Evolutionary conservation across 2,888 invertebrate genomes (phyloP), one percentile per base, ranked within the genome.

Genomic region (Hirudinaria manillensis): DNA sequence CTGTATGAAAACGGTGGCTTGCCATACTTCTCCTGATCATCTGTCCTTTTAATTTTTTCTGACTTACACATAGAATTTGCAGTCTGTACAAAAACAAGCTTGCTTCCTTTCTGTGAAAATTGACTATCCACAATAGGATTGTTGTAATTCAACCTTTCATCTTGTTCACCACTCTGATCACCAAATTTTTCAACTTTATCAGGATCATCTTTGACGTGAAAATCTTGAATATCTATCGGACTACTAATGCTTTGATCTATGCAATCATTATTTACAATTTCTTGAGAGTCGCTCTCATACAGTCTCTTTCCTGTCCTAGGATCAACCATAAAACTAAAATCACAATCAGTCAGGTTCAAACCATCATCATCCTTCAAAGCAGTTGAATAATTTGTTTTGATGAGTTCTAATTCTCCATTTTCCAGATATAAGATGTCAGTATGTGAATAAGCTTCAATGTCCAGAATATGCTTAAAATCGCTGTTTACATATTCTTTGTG

Each of bases 1-100:
- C 95, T 95, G 86, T 98, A 98, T 21, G 97, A 97, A 86, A 96
- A 98, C 3, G 94, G 93, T 6, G 98, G 98, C 86, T 98, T 98
- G 68, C 51, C 68, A 45, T 21, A 38, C n/a, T 71, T 75, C 10
- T 72, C 56, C 38, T 29, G 16, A 45, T 45, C 16, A 65, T 74
- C 74, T 29, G 29, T n/a, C 24, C n/a, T 29, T 53, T 38, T 38
- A 27, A 29, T 21, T 66, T 61, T 21, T 24, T 27, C n/a, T 19
- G 80, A 80, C 77, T 82, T 83, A 55, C 72, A 0, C 66, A 74
- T 27, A n/a, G 70, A 10, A 70, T 70, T 67, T 76, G 29, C 56
- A 45, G 53, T 75, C 53, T 75, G 70, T 38, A 75, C 65, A 3
- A 67, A 66, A 27, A 74, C 72, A 45, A 75, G 76, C 34, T 38